phyloP scores from a whole-genome alignment of 2,797 vertebrate genomes.

The Falco biarmicus region DNA sequence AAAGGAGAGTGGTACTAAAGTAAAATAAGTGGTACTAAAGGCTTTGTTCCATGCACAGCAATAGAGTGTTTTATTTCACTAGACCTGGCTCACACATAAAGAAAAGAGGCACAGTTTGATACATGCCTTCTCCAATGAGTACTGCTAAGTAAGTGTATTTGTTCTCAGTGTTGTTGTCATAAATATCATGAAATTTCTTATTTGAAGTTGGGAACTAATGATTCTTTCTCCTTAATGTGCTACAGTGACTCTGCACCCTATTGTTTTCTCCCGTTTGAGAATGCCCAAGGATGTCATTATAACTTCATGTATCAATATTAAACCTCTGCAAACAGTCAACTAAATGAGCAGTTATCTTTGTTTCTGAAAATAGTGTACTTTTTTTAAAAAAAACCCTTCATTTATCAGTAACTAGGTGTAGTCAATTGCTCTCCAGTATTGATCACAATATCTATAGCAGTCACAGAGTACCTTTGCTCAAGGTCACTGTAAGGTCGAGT shows the following conservation, averaged over 20 bases:
- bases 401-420: conserved; percentile 87
- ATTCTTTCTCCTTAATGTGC: conserved; percentile 77
- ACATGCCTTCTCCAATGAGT: conserved; percentile 23
- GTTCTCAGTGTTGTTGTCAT: conserved; percentile 69
- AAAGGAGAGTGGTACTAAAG: conserved; percentile 70
- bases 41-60: conserved; percentile 69
- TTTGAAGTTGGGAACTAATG: conserved; percentile 78
- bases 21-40: conserved; percentile 72
- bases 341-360: conserved; percentile 83
- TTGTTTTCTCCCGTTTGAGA: conserved; percentile 79
- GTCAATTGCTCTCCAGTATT: conserved; percentile 84
- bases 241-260: conserved; percentile 71
- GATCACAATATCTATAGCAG: conserved; percentile 88
- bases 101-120: conserved; percentile 70
- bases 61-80: conserved; percentile 72
- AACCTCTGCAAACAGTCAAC: conserved; percentile 79
- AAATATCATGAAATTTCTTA: conserved; percentile 76
- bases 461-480: conserved; percentile 82
- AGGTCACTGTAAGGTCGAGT: conserved; percentile 86
- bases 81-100: conserved; percentile 71
- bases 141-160: conserved; percentile 58
- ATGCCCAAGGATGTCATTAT: conserved; percentile 80
- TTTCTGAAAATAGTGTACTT: conserved; percentile 78
- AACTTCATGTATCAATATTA: conserved; percentile 82
- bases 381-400: conserved; percentile 53